These are phyloP conservation scores for Cotesia congregata DNA, from an alignment of 2,888 invertebrate genomes.

Conservation along the genomic window DNA sequence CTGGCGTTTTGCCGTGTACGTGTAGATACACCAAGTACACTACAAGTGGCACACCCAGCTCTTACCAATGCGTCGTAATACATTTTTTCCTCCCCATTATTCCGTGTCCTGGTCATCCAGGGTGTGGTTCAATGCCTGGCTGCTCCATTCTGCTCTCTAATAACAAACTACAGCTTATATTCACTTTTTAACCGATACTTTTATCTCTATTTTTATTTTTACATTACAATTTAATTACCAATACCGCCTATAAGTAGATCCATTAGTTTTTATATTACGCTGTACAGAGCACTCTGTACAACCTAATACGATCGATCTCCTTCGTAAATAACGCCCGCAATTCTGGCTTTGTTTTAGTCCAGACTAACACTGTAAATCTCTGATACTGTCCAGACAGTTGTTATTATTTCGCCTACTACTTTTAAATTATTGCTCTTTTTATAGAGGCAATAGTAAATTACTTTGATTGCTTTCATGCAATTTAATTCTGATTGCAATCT, in stretches of 20 bases:
- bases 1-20: constrained; percentile 47
- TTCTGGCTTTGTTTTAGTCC: neutral
- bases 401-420: neutral
- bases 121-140: neutral
- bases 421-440: neutral
- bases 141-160: neutral
- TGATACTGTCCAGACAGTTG: neutral
- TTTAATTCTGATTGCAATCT: neutral
- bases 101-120: constrained; percentile 34
- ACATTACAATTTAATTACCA: too few species aligned
- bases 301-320: neutral
- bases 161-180: neutral
- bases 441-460: neutral
- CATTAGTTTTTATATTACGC: neutral
- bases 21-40: constrained; percentile 24
- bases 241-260: neutral
- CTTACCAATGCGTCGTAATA: constrained; percentile 46
- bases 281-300: neutral
- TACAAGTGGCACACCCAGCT: constrained; percentile 29
- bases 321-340: neutral
- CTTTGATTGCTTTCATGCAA: neutral
- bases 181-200: neutral
- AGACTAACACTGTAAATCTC: neutral
- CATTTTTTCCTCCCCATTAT: constrained; percentile 43
- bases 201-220: too few species aligned